Percentiles rank a stretch among this genome's conserved stretches.
Evolutionary conservation across 64 coral and sea anemone species (phyloP).

Genomic region (Pachyseris speciosa): DNA sequence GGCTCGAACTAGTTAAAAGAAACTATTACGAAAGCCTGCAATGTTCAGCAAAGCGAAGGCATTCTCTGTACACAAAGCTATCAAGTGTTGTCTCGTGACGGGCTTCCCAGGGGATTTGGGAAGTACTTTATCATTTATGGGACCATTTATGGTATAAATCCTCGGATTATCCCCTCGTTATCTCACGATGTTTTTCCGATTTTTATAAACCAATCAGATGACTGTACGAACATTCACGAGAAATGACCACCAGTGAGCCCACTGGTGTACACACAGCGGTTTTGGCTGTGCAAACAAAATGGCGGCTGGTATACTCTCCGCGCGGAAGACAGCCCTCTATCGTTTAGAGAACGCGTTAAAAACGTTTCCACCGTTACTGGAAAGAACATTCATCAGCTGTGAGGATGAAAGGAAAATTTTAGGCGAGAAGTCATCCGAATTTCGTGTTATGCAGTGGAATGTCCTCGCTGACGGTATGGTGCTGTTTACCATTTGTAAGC

Average conservation of each 20-base stretch:
- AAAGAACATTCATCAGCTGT: constrained; percentile 49
- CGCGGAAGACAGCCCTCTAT: constrained; percentile 42
- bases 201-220: background rate
- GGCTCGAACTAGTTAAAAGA: too few species aligned
- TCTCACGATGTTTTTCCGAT: too few species aligned
- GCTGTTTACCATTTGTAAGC: too few species aligned
- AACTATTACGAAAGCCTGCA: too few species aligned
- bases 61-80: too few species aligned
- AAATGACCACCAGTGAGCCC: background rate
- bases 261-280: background rate
- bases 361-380: constrained; percentile 39
- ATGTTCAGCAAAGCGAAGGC: too few species aligned
- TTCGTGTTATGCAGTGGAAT: constrained; percentile 98
- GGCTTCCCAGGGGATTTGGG: too few species aligned
- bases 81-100: too few species aligned
- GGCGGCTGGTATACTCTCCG: background rate
- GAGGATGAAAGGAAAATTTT: background rate
- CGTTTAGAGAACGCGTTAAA: background rate
- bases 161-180: too few species aligned
- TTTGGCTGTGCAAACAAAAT: constrained; percentile 4
- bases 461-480: constrained; percentile 92
- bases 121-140: too few species aligned
- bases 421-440: constrained; percentile 9
- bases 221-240: background rate
- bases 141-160: too few species aligned